Conservation (phyloP, 2,888 invertebrate genomes). For the Drosophila niveifrons region DNA sequence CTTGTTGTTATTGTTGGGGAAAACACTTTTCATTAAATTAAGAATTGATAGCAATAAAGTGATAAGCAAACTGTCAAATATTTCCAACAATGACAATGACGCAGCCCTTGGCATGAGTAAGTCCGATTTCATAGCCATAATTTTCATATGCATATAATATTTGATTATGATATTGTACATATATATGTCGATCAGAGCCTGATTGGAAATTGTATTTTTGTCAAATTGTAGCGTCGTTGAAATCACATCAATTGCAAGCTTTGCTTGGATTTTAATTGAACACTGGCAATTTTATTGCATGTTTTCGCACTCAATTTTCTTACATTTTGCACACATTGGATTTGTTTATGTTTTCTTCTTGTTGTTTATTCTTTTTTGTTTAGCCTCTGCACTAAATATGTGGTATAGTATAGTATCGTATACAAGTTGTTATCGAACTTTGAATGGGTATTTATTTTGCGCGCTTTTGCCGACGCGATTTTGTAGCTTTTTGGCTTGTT, state of each 20-base stretch:
- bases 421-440: slow-evolving; percentile 7
- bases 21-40: slow-evolving; percentile 77
- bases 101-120: slow-evolving; percentile 33
- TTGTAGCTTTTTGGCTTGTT: slow-evolving; percentile 46
- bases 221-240: slow-evolving; percentile 35
- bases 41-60: slow-evolving; percentile 76
- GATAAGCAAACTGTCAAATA: slow-evolving; percentile 75
- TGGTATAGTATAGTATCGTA: neutral
- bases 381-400: slow-evolving; percentile 19
- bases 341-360: slow-evolving; percentile 58
- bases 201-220: slow-evolving; percentile 15
- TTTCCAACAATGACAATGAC: slow-evolving; percentile 26
- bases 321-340: slow-evolving; percentile 72
- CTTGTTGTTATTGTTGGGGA: slow-evolving; percentile 46
- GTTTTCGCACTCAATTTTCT: slow-evolving; percentile 38
- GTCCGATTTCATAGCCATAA: slow-evolving; percentile 6
- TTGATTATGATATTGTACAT: neutral
- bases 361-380: slow-evolving; percentile 24
- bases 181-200: slow-evolving; percentile 21
- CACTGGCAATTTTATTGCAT: slow-evolving; percentile 13
- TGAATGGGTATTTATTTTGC: slow-evolving; percentile 35
- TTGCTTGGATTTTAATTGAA: slow-evolving; percentile 15
- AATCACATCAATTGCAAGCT: slow-evolving; percentile 53
- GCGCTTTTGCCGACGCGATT: slow-evolving; percentile 73
- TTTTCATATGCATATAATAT: neutral